Base-by-base conservation (phyloP, 1,140 invertebrate species). In the Hydropsyche tenuis region DNA sequence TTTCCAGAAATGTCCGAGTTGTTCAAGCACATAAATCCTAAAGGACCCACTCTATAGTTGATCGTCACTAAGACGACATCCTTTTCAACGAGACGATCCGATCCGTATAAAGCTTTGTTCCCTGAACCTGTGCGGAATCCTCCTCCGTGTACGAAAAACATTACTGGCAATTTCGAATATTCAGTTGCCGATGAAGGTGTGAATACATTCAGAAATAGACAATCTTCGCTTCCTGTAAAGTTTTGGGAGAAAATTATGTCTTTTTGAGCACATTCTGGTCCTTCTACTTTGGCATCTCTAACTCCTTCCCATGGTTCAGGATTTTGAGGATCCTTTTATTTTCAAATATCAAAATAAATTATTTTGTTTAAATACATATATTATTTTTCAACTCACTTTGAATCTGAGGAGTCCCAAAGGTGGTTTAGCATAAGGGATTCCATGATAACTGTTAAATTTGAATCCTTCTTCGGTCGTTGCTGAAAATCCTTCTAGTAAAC, bases 341-440 rank as follows among this genome's bases (percentile, higher is more conserved):
- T n/a, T n/a, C n/a, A n/a, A n/a, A n/a, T n/a, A n/a, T n/a, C n/a
- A n/a, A n/a, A n/a, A n/a, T n/a, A n/a, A n/a, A n/a, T n/a, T n/a
- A n/a, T n/a, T n/a, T n/a, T n/a, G n/a, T n/a, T n/a, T n/a, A n/a
- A n/a, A n/a, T n/a, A n/a, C n/a, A n/a, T n/a, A n/a, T n/a, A 45
- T 45, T 51, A 37, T 4, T 37, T 37, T 37, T 37, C 30, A 43
- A 74, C 72, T 74, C 76, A 83, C 81, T 68, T 81, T 83, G 79
- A 90, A 92, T 20, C 91, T 82, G 1, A 90, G 78, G 12, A 88
- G 81, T 0, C 87, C 89, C 2, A 91, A 20, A 0, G 91, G 91
- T 1, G 91, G 89, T 78, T 89, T 86, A 14, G 89, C 90, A 80
- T 86, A 92, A 2, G 91, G 91, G 73, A 92, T 90, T 4, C 87